phyloP scores from a whole-genome alignment of 1,140 invertebrate species.

The Orussus abietinus region DNA sequence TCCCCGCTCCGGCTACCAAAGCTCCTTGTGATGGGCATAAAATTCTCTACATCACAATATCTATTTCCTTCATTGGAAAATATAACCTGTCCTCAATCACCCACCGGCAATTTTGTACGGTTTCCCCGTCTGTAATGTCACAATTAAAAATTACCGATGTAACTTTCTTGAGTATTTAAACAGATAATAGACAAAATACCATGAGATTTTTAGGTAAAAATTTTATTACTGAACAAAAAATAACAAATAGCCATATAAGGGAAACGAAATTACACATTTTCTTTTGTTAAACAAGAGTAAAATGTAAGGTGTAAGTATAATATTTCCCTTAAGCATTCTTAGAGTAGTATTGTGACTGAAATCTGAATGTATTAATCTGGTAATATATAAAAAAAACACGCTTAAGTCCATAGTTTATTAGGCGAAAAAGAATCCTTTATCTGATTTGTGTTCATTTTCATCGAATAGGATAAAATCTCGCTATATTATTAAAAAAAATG shows the following conservation, averaged over 20 bases:
- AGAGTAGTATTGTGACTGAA: slow-evolving; percentile 3
- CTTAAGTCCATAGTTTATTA: background rate
- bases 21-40: too few relatives aligned
- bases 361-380: background rate
- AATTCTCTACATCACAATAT: too few relatives aligned
- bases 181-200: too few relatives aligned
- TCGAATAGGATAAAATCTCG: background rate
- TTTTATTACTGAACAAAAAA: slow-evolving; percentile 46
- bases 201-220: too few relatives aligned
- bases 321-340: slow-evolving; percentile 3
- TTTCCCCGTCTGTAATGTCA: too few relatives aligned
- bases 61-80: too few relatives aligned
- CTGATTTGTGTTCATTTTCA: background rate
- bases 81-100: too few relatives aligned
- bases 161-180: too few relatives aligned
- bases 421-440: slow-evolving; percentile 2
- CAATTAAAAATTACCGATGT: too few relatives aligned
- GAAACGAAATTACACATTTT: slow-evolving; percentile 18
- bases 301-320: slow-evolving; percentile 4
- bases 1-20: too few relatives aligned
- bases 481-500: slow-evolving; percentile 4
- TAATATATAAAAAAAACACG: slow-evolving; percentile 1
- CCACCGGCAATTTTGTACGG: too few relatives aligned
- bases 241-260: slow-evolving; percentile 33
- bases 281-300: too few relatives aligned